A percentile compares a stretch with the other conserved stretches of the same genome.
Evolutionary conservation across 2,113 vertebrate genomes (phyloP).

Genomic region (Etheostoma spectabile): DNA sequence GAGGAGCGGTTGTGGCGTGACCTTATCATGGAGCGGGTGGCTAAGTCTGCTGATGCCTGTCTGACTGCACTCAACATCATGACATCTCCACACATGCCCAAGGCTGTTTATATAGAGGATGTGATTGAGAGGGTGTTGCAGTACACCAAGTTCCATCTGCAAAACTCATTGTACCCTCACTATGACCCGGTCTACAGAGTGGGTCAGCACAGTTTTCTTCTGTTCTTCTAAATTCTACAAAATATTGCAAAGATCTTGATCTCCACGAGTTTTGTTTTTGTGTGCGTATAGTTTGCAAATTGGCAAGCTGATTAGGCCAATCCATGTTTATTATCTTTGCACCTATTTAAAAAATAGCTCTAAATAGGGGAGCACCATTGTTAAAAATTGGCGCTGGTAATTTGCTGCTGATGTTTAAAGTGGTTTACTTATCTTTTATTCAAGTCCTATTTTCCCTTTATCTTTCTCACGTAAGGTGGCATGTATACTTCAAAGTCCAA

Average conservation of each 20-base stretch:
- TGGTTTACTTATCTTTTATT: background rate
- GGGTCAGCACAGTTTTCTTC: conserved; percentile 83
- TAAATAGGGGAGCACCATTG: background rate
- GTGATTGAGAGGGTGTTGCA: conserved; percentile 97
- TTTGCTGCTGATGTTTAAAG: background rate
- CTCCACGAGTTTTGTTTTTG: background rate
- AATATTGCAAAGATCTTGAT: background rate
- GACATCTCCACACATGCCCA: conserved; percentile 96
- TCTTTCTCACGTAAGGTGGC: conserved; percentile 83
- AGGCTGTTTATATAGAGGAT: conserved; percentile 97
- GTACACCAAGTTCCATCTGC: conserved; percentile 97
- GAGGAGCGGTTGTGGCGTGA: conserved; percentile 97
- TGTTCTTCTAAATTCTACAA: background rate
- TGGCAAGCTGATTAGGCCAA: background rate
- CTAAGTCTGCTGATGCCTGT: conserved; percentile 97
- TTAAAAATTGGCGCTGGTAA: background rate
- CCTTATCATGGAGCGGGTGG: conserved; percentile 97
- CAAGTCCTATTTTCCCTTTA: background rate
- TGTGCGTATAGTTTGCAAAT: background rate
- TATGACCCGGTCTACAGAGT: conserved; percentile 96
- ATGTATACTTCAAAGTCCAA: conserved; percentile 94
- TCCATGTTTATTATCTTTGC: background rate
- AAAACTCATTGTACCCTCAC: conserved; percentile 97
- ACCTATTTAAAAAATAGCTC: background rate
- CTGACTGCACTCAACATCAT: conserved; percentile 96